Evolutionary conservation across 2,888 invertebrate species (phyloP).

Genomic region (Tenthredo scrophulariae): DNA sequence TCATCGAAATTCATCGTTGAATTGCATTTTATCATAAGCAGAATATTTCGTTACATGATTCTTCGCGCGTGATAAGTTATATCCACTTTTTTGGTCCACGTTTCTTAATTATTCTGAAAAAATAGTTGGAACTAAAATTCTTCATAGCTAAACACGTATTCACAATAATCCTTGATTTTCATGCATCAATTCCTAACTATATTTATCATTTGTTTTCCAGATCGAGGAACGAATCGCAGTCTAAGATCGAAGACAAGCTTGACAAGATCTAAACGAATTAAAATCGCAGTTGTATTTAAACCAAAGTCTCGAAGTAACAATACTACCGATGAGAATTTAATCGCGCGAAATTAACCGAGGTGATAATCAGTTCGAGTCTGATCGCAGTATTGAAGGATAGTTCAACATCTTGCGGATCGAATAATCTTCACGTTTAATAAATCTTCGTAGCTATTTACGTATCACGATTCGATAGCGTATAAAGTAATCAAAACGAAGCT

Average conservation of each 20-base stretch:
- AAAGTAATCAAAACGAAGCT: neutral
- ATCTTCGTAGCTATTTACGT: neutral
- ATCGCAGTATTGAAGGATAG: neutral
- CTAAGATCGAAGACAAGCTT: neutral
- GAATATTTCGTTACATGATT: too few relatives aligned
- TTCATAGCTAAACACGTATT: too few relatives aligned
- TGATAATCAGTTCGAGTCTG: neutral
- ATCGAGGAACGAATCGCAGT: constrained; percentile 1
- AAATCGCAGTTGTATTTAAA: neutral
- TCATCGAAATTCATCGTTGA: too few relatives aligned
- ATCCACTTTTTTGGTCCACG: too few relatives aligned
- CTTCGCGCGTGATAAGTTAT: too few relatives aligned
- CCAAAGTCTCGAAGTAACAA: neutral
- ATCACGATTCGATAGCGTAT: neutral
- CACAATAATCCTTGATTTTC: neutral
- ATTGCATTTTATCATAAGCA: too few relatives aligned
- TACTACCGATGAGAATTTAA: neutral
- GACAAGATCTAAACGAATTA: neutral
- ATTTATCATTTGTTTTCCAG: constrained; percentile 5
- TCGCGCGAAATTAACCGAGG: neutral
- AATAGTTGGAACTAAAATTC: too few relatives aligned
- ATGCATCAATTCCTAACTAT: neutral
- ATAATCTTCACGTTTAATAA: neutral
- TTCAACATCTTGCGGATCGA: neutral
- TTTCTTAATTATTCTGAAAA: too few relatives aligned